phyloP scores from a whole-genome alignment of 2,113 vertebrate genomes.

The Euleptes europaea region DNA sequence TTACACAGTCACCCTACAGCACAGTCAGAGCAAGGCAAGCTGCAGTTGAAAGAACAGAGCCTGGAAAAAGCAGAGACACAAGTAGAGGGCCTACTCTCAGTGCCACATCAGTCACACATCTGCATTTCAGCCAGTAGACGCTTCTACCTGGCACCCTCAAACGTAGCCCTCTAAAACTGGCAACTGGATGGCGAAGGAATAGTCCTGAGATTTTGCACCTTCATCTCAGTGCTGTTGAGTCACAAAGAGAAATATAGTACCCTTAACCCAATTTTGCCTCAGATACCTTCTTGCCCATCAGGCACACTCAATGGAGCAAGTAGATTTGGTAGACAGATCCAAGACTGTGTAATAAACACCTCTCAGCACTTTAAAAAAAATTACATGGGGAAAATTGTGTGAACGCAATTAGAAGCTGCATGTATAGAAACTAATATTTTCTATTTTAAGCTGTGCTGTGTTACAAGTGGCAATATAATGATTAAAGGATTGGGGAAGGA shows the following conservation, averaged over 20 bases:
- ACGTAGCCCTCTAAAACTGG: neutral
- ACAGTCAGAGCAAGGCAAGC: neutral
- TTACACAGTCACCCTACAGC: neutral
- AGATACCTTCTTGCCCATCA: neutral
- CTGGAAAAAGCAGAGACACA: neutral
- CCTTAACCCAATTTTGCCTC: neutral
- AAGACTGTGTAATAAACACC: neutral
- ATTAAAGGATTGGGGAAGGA: neutral
- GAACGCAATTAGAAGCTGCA: neutral
- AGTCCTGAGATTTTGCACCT: neutral
- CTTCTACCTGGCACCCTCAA: neutral
- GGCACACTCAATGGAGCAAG: neutral
- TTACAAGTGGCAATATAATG: neutral
- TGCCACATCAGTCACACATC: neutral
- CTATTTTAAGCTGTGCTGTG: neutral
- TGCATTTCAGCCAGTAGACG: neutral
- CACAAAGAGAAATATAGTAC: neutral
- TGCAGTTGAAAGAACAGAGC: neutral
- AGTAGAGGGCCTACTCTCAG: neutral
- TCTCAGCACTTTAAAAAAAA: too few relatives aligned
- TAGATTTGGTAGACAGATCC: too few relatives aligned
- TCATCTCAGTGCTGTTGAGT: neutral
- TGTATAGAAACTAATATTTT: neutral
- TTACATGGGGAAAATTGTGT: neutral
- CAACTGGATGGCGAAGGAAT: neutral